Evolutionary conservation across 1,140 invertebrate genomes (phyloP).

Genomic region (Neuroterus valhalla): DNA sequence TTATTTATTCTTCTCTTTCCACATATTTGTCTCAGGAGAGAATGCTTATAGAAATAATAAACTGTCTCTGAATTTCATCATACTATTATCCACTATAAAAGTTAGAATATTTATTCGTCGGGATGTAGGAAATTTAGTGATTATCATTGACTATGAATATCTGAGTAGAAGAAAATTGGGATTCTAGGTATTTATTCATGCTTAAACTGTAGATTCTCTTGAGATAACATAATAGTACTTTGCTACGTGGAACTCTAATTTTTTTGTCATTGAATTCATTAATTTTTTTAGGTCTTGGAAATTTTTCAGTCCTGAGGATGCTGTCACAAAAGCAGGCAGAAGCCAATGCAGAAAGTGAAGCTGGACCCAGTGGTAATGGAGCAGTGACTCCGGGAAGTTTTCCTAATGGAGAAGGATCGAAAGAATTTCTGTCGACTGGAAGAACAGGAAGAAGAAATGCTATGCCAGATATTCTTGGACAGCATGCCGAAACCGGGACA

Average conservation of each 20-base stretch:
- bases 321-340: slow-evolving; percentile 65
- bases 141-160: too few relatives aligned
- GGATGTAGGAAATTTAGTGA: too few relatives aligned
- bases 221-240: too few relatives aligned
- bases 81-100: too few relatives aligned
- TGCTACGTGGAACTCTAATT: background rate
- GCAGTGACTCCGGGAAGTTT: slow-evolving; percentile 62
- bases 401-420: slow-evolving; percentile 65
- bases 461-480: slow-evolving; percentile 83
- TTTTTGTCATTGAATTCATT: background rate
- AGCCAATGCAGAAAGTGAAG: slow-evolving; percentile 51
- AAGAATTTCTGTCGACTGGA: slow-evolving; percentile 86
- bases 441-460: slow-evolving; percentile 87
- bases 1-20: too few relatives aligned
- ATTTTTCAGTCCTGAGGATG: slow-evolving; percentile 66
- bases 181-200: too few relatives aligned
- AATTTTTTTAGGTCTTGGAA: background rate
- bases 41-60: too few relatives aligned
- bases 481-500: slow-evolving; percentile 80
- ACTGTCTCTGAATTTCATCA: too few relatives aligned
- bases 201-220: too few relatives aligned
- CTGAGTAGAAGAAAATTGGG: too few relatives aligned
- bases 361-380: slow-evolving; percentile 55
- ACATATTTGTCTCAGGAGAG: too few relatives aligned
- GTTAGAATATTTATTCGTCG: too few relatives aligned